These are phyloP conservation scores for Cyanoderma ruficeps DNA, from an alignment of 2,113 vertebrate genomes.

Conservation along the genomic window DNA sequence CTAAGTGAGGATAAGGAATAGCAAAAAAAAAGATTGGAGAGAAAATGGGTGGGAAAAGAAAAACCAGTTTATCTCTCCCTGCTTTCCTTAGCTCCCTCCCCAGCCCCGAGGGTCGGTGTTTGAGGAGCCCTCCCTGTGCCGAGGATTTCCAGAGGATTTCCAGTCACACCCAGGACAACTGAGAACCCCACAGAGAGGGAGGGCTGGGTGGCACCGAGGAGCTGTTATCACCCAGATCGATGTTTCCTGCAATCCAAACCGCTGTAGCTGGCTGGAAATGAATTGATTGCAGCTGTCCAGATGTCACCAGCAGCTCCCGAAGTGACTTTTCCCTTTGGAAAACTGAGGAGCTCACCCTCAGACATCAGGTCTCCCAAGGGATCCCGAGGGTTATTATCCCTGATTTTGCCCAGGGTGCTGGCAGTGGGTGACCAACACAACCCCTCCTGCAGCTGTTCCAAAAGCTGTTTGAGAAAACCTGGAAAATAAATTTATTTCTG, in stretches of 20 bases:
- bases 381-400: neutral
- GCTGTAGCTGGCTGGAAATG: neutral
- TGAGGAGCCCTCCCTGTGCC: neutral
- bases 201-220: neutral
- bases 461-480: neutral
- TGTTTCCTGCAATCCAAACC: constrained; percentile 4
- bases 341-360: neutral
- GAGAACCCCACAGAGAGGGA: neutral
- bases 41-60: neutral
- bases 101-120: neutral
- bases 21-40: neutral
- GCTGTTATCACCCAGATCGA: neutral
- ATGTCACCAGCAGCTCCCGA: neutral
- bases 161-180: neutral
- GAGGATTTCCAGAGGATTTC: neutral
- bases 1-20: neutral
- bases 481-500: too few relatives aligned
- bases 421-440: neutral
- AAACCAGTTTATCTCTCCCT: neutral
- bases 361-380: neutral
- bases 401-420: neutral
- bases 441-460: neutral
- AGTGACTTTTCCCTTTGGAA: neutral
- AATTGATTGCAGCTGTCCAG: neutral
- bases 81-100: neutral